Evolutionary conservation across 2,113 vertebrate species (phyloP), one percentile per base, ranked within the genome.

Genomic region (Pachycephala philippinensis): DNA sequence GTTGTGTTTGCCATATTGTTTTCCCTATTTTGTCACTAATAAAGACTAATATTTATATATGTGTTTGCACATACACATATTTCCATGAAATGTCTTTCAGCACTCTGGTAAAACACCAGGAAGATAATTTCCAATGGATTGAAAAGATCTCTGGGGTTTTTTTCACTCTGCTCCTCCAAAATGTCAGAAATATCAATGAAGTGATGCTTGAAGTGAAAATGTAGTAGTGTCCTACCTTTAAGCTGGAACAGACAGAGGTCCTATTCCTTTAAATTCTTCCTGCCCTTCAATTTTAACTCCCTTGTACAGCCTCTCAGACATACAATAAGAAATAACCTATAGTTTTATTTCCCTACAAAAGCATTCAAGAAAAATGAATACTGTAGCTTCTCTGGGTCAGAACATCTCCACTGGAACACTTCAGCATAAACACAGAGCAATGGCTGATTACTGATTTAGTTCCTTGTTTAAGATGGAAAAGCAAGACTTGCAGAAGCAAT

Each of bases 191-290:
- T 80, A 90, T 80, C 26, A 75, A 39, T 76, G 71, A 94, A 84
- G 84, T 53, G 87, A 80, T 89, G 72, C 61, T 92, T 72, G 42
- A 57, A 30, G 5, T 39, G 47, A 85, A 96, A 94, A 91, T 40
- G 44, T 57, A 93, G 72, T 35, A 70, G 63, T 30, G 71, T 91
- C 35, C 54, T 59, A 22, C 76, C 69, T 89, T 75, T 64, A 86
- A 95, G 57, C 49, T 76, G 65, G 78, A 92, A 35, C 42, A 85
- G 90, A 63, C 49, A 90, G 78, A 92, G 65, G 33, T 50, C 80
- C 71, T 45, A 49, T 52, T 90, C 40, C 87, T 89, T 83, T 80
- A 86, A 93, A 90, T 93, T 94, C 68, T 92, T 90, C 76, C 88
- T 68, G 64, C 65, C 79, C 61, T 82, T 78, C 54, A 35, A 6